Conservation (phyloP, 2,113 vertebrate species). For the Halcyon malimbica region DNA sequence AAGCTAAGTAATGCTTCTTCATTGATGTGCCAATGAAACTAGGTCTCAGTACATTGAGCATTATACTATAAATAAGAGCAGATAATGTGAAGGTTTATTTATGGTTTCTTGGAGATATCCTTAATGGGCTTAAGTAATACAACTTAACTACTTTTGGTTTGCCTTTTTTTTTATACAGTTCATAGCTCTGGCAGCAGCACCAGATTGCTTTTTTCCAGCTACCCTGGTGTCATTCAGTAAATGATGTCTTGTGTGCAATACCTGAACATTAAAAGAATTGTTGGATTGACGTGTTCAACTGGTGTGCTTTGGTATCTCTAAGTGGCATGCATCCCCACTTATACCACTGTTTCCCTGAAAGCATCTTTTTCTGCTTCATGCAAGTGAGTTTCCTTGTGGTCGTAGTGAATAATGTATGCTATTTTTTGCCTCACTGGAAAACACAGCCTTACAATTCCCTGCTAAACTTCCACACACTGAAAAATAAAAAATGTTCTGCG, state of each 20-base stretch:
- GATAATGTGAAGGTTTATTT: slow-evolving; percentile 49
- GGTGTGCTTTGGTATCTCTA: background rate
- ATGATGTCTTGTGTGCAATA: background rate
- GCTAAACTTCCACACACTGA: background rate
- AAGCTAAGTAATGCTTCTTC: slow-evolving; percentile 5
- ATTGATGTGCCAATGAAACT: slow-evolving; percentile 14
- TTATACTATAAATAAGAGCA: slow-evolving; percentile 11
- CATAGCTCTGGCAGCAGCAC: background rate
- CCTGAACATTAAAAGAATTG: background rate
- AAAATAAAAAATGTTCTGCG: background rate
- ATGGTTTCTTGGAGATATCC: slow-evolving; percentile 27
- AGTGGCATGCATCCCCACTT: rapidly evolving
- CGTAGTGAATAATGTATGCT: background rate
- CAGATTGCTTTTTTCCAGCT: background rate
- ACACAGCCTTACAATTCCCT: background rate
- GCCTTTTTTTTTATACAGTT: background rate
- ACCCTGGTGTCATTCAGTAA: background rate
- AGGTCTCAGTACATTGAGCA: slow-evolving; percentile 31
- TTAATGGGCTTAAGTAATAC: slow-evolving; percentile 45
- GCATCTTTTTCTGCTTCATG: background rate
- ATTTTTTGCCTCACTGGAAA: background rate
- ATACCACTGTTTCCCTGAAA: background rate
- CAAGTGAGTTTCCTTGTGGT: background rate
- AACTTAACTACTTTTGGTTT: background rate
- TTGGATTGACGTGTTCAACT: background rate